Evolutionary conservation across 2,113 vertebrate species (phyloP), one percentile per base, ranked within the genome.

Genomic region (Vanacampus margaritifer): DNA sequence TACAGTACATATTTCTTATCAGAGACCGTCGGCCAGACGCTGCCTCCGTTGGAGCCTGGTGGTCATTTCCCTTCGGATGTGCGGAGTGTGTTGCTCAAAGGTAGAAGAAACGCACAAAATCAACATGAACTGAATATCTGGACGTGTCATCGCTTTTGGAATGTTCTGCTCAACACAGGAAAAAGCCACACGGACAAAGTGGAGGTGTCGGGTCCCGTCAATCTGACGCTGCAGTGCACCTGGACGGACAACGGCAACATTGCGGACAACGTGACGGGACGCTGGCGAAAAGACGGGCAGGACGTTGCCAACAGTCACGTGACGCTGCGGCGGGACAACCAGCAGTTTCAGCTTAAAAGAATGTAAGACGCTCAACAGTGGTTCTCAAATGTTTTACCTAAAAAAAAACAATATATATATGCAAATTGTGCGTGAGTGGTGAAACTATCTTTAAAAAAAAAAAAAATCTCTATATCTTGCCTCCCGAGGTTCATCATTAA

Each of bases 241-340:
- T 85, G 87, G 81, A 69, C 68, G 7, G 87, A 78, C 0, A 36
- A 74, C 11, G 45, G 65, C 54, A 75, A 69, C 68, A 81, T 78
- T 54, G 19, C 2, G 2, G 51, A 63, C 2, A 88, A 84, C 71
- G 67, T 92, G 10, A 88, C 80, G 0, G 85, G 78, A 5, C 61
- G 64, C 19, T 91, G 90, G 91, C 84, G 14, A 3, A 89, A 88
- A 77, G 78, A 89, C n/a, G 88, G 69, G 9, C 0, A 19, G 1
- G 80, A 80, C 39, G 75, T 90, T 5, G 64, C 73, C 67, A 67
- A 78, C 71, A 84, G 81, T 4, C 70, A 39, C 1, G 19, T 76
- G 60, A 71, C 72, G 2, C 78, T 85, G 69, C 45, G 16, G 23
- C 8, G 67, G 64, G 51, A 85, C 61, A 82, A 86, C 24, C 76